These are phyloP conservation scores for Dipus sagitta DNA, from an alignment of 2,797 vertebrate genomes.

Conservation along the genomic window DNA sequence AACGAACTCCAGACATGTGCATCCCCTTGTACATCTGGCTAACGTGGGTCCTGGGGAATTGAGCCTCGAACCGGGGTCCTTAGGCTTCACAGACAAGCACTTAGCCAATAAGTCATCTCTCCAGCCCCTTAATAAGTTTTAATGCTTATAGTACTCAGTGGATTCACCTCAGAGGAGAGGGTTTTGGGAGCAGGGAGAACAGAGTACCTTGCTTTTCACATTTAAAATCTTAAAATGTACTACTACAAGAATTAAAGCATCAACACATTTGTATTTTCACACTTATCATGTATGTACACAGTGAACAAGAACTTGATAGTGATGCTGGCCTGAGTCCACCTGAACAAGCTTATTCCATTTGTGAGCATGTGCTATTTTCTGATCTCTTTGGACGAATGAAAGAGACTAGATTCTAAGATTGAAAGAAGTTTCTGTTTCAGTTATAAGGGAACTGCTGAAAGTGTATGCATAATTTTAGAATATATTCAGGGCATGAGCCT, in stretches of 20 bases:
- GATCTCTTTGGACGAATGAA: not conserved
- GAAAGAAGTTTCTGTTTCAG: not conserved
- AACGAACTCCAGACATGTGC: too few relatives aligned
- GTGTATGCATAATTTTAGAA: not conserved
- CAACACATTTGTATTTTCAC: not conserved
- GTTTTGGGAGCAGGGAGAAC: not conserved
- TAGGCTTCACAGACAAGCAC: too few relatives aligned
- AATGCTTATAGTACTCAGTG: not conserved
- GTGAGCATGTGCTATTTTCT: not conserved
- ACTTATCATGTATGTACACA: not conserved
- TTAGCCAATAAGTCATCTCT: too few relatives aligned
- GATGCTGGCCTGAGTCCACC: not conserved
- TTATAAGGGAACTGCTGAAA: not conserved
- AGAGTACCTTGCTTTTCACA: not conserved
- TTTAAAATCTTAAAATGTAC: not conserved
- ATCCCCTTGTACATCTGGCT: too few relatives aligned
- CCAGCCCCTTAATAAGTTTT: accelerated
- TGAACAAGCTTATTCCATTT: not conserved
- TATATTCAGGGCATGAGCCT: not conserved
- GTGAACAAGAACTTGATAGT: not conserved
- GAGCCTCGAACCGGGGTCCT: too few relatives aligned
- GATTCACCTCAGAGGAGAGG: not conserved
- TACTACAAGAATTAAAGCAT: not conserved
- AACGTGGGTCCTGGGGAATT: too few relatives aligned
- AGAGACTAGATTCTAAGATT: not conserved